Evolutionary conservation across 2,888 invertebrate genomes (phyloP).

Genomic region (Acrocyrtus sp.): DNA sequence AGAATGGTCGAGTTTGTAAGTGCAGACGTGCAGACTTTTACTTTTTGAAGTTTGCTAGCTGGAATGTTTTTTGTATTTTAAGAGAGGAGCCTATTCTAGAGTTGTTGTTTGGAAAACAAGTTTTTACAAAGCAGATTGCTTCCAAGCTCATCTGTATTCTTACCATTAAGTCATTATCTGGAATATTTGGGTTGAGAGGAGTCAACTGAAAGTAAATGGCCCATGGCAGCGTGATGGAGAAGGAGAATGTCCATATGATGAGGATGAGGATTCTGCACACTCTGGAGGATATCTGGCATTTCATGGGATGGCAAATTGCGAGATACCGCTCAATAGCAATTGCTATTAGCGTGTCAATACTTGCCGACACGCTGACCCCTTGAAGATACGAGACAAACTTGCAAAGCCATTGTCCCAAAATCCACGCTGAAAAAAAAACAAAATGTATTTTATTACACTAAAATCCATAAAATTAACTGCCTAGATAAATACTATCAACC

Average conservation of each 20-base stretch:
- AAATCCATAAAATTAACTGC: too few relatives aligned
- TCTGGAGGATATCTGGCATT: conserved; percentile 67
- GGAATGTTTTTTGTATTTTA: too few relatives aligned
- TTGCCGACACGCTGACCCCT: conserved; percentile 71
- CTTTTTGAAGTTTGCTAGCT: too few relatives aligned
- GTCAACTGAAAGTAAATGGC: conserved; percentile 68
- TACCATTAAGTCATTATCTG: conserved; percentile 66
- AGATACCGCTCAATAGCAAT: conserved; percentile 71
- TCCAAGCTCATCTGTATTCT: too few relatives aligned
- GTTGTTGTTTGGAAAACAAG: too few relatives aligned
- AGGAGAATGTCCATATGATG: conserved; percentile 69
- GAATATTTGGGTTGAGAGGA: conserved; percentile 64
- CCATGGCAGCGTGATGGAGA: conserved; percentile 69
- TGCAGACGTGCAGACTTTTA: too few relatives aligned
- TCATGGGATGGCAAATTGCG: conserved; percentile 69
- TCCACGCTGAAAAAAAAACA: conserved; percentile 69
- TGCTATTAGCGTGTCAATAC: conserved; percentile 71
- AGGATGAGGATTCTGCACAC: conserved; percentile 67
- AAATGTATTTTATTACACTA: too few relatives aligned
- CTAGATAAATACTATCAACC: too few relatives aligned
- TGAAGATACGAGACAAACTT: conserved; percentile 71
- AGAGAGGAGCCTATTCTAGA: too few relatives aligned
- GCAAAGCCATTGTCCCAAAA: conserved; percentile 70
- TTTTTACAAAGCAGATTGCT: too few relatives aligned
- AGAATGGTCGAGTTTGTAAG: too few relatives aligned